Conservation (phyloP, 2,113 vertebrate species). For the Leucosticte australis region DNA sequence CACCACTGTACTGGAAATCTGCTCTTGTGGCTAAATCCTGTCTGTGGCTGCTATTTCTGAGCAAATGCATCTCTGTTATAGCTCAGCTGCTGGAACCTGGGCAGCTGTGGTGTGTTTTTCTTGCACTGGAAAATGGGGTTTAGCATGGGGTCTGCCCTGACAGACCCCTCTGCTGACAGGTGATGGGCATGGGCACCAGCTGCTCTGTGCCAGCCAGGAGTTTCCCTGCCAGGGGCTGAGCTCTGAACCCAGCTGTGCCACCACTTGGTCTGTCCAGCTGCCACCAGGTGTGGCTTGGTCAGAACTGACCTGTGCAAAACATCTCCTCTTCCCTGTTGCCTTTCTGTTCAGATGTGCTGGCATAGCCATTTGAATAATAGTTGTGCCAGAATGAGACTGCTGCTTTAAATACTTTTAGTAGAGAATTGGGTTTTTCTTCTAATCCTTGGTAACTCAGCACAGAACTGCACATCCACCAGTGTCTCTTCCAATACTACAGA, state of each 20-base stretch:
- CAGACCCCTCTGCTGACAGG: background rate
- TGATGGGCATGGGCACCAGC: background rate
- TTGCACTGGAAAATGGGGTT: background rate
- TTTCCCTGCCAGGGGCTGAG: background rate
- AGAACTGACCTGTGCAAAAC: background rate
- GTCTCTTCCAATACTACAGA: background rate
- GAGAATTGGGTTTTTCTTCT: background rate
- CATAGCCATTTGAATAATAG: background rate
- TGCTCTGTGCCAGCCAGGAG: background rate
- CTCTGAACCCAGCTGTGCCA: background rate
- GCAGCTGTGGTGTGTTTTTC: background rate
- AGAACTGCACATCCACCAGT: background rate
- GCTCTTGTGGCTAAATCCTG: background rate
- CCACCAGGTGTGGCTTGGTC: background rate
- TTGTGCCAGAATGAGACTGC: background rate
- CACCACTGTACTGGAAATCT: background rate
- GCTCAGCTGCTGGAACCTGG: background rate
- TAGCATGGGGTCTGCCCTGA: background rate
- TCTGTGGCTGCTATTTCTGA: background rate
- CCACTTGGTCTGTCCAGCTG: background rate
- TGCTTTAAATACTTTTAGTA: background rate
- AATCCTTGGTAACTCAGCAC: background rate
- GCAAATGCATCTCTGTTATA: rapidly evolving
- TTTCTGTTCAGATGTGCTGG: background rate
- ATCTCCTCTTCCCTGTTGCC: background rate